Conservation (phyloP, 2,113 vertebrate species). For the Otus sunia region DNA sequence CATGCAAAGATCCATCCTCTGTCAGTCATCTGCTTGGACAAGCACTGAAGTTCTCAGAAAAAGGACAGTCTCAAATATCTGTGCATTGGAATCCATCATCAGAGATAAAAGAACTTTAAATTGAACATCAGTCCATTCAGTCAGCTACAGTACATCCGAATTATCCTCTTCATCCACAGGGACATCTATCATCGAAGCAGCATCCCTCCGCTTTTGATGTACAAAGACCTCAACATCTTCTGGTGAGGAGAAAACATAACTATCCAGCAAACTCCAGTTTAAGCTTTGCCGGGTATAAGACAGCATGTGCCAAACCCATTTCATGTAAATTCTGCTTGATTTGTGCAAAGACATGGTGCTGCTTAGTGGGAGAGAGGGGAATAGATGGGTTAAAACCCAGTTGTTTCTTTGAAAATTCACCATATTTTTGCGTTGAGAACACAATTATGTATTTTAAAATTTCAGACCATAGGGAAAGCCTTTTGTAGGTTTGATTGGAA, state of each 20-base stretch:
- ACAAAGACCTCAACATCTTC: conserved; percentile 81
- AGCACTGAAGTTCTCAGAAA: conserved; percentile 67
- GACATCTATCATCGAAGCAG: conserved; percentile 77
- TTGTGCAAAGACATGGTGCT: conserved; percentile 65
- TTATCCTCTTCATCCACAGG: conserved; percentile 84
- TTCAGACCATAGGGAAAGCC: neutral
- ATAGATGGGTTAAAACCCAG: conserved; percentile 43
- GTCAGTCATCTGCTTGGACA: conserved; percentile 53
- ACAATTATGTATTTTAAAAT: neutral
- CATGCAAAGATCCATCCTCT: conserved; percentile 34
- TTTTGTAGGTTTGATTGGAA: conserved; percentile 16
- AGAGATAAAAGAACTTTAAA: conserved; percentile 70
- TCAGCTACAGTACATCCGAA: conserved; percentile 79
- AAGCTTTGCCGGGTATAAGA: conserved; percentile 73
- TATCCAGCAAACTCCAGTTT: conserved; percentile 76
- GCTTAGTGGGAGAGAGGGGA: conserved; percentile 72
- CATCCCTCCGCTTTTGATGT: conserved; percentile 78
- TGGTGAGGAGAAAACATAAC: conserved; percentile 80
- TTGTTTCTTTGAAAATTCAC: conserved; percentile 48
- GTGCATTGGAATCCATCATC: conserved; percentile 65
- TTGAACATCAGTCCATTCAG: conserved; percentile 78
- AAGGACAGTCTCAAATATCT: conserved; percentile 60
- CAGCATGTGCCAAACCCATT: conserved; percentile 73
- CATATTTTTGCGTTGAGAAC: conserved; percentile 13
- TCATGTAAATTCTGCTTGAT: conserved; percentile 72